Evolutionary conservation across 1,140 invertebrate genomes (phyloP).

Genomic region (Bathynomus jamesi): DNA sequence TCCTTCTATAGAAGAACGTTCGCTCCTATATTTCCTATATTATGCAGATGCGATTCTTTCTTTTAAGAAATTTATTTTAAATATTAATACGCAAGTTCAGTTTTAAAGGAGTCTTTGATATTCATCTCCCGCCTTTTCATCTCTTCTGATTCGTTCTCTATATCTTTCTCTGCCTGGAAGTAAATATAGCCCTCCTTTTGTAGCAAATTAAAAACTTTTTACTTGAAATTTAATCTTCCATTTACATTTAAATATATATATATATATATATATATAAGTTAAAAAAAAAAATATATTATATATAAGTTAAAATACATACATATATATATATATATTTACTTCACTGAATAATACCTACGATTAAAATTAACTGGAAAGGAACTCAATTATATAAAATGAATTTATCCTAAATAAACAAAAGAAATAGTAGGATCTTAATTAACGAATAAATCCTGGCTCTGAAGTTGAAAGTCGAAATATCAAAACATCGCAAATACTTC

Average conservation of each 20-base stretch:
- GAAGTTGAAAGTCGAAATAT: not conserved
- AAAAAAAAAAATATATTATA: too few relatives aligned
- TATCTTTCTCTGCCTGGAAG: not conserved
- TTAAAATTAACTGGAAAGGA: too few relatives aligned
- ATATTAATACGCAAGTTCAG: not conserved
- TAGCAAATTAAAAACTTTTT: not conserved
- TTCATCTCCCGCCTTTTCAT: not conserved
- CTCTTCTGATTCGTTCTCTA: not conserved
- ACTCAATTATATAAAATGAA: too few relatives aligned
- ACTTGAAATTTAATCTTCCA: too few relatives aligned
- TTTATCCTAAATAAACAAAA: too few relatives aligned
- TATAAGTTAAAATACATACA: not conserved
- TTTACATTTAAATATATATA: not conserved
- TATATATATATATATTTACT: not conserved
- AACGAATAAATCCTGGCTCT: not conserved
- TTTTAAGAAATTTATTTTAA: conserved; percentile 1
- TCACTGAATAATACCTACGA: too few relatives aligned
- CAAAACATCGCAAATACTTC: not conserved
- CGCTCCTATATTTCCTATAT: not conserved
- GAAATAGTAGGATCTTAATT: too few relatives aligned
- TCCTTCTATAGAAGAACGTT: not conserved
- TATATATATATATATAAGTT: not conserved
- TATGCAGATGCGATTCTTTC: not conserved
- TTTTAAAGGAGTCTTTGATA: not conserved
- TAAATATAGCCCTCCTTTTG: not conserved